Evolutionary conservation across 2,888 invertebrate genomes (phyloP).

Genomic region (Plebejus melissa): DNA sequence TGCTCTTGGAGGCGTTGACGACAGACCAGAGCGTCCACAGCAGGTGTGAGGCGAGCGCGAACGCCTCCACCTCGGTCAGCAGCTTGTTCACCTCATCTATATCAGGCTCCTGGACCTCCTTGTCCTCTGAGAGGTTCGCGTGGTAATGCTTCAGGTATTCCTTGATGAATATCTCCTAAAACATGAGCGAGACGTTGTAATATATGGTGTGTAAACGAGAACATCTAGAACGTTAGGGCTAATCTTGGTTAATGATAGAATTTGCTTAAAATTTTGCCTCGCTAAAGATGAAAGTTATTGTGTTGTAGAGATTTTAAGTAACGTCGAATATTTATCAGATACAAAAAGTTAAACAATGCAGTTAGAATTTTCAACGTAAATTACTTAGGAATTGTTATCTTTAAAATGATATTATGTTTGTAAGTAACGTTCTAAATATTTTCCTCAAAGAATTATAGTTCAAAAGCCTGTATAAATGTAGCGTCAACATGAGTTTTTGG

Average conservation of each 20-base stretch:
- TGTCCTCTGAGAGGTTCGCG: conserved; percentile 44
- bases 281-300: too few relatives aligned
- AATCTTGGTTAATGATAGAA: not conserved
- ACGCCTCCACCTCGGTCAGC: conserved; percentile 88
- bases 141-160: conserved; percentile 64
- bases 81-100: conserved; percentile 81
- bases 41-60: conserved; percentile 92
- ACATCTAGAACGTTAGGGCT: not conserved
- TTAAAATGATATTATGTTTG: not conserved
- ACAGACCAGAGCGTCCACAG: conserved; percentile 97
- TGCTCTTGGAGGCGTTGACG: conserved; percentile 90
- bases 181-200: conserved; percentile 21
- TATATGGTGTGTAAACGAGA: not conserved
- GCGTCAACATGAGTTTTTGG: not conserved
- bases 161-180: conserved; percentile 79
- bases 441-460: not conserved
- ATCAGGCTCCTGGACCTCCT: conserved; percentile 48
- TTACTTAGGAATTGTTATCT: not conserved
- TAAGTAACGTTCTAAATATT: not conserved
- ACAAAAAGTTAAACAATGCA: not conserved
- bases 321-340: not conserved
- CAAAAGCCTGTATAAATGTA: not conserved
- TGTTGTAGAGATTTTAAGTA: not conserved
- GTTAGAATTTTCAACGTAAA: not conserved
- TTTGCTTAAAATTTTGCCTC: too few relatives aligned